phyloP scores from a whole-genome alignment of 2,797 vertebrate species.

The Dallia pectoralis region DNA sequence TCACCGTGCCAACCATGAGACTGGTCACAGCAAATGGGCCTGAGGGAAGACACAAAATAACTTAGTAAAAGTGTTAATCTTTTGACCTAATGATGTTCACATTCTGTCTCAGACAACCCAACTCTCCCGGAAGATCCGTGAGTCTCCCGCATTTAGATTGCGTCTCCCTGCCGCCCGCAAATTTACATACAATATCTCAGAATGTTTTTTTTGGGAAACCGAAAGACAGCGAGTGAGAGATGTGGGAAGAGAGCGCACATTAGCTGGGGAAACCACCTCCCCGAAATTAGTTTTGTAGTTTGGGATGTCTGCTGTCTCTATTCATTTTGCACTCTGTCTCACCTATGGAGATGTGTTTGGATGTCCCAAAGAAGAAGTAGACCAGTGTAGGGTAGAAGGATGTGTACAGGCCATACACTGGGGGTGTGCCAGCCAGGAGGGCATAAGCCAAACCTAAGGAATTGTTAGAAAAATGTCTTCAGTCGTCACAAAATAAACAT shows the following conservation, averaged over 20 bases:
- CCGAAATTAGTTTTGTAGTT: too few relatives aligned
- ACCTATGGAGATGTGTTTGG: slow-evolving; percentile 78
- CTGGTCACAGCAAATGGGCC: slow-evolving; percentile 92
- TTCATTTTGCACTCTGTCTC: slow-evolving; percentile 30
- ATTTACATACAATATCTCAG: too few relatives aligned
- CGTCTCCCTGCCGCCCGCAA: too few relatives aligned
- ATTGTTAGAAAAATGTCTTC: not conserved
- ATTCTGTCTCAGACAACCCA: too few relatives aligned
- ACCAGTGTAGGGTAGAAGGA: slow-evolving; percentile 76
- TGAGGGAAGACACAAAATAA: slow-evolving; percentile 45
- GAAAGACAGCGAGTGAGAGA: too few relatives aligned
- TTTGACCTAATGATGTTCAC: not conserved
- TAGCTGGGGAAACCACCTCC: too few relatives aligned
- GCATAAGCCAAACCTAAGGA: slow-evolving; percentile 77
- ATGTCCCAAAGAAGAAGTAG: slow-evolving; percentile 79
- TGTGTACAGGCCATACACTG: slow-evolving; percentile 77
- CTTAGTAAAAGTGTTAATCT: not conserved
- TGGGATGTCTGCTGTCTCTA: too few relatives aligned
- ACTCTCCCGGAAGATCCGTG: too few relatives aligned
- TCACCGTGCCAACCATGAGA: slow-evolving; percentile 89
- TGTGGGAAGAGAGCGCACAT: too few relatives aligned
- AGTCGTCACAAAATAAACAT: not conserved
- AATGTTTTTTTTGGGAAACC: too few relatives aligned
- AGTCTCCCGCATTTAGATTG: too few relatives aligned
- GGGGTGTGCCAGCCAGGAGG: slow-evolving; percentile 71